phyloP scores from a whole-genome alignment of 2,113 vertebrate genomes.

The Thomomys bottae region DNA sequence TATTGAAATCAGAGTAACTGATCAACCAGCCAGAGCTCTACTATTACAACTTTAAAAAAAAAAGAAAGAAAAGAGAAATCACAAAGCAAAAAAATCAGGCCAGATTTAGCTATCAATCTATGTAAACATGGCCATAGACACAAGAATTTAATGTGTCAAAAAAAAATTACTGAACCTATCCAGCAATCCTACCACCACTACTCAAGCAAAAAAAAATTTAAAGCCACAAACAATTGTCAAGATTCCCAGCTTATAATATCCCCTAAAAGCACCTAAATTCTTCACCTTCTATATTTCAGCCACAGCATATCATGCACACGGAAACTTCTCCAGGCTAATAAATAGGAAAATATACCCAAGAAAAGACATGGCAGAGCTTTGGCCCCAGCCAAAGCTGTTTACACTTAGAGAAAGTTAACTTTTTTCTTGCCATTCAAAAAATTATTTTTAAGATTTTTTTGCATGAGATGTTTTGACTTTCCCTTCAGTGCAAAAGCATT shows the following conservation, averaged over 20 bases:
- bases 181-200: not conserved
- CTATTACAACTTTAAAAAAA: not conserved
- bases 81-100: not conserved
- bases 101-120: not conserved
- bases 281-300: not conserved
- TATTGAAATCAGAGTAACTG: not conserved
- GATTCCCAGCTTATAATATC: constrained; percentile 23
- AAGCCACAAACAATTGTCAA: not conserved
- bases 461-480: constrained; percentile 71
- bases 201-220: not conserved
- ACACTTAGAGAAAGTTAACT: constrained; percentile 26
- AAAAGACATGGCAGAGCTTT: not conserved
- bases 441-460: constrained; percentile 64
- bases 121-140: not conserved
- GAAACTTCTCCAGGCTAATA: constrained; percentile 11
- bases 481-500: constrained; percentile 56
- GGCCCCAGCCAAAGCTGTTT: constrained; percentile 11
- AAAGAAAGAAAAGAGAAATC: constrained; percentile 47
- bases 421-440: constrained; percentile 52
- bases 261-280: not conserved
- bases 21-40: not conserved
- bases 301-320: not conserved
- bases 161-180: not conserved
- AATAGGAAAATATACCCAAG: constrained; percentile 10
- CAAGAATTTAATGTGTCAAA: not conserved